Evolutionary conservation across 2,888 invertebrate genomes (phyloP), one percentile per base, ranked within the genome.

Genomic region (Rhaphigaster nebulosa): DNA sequence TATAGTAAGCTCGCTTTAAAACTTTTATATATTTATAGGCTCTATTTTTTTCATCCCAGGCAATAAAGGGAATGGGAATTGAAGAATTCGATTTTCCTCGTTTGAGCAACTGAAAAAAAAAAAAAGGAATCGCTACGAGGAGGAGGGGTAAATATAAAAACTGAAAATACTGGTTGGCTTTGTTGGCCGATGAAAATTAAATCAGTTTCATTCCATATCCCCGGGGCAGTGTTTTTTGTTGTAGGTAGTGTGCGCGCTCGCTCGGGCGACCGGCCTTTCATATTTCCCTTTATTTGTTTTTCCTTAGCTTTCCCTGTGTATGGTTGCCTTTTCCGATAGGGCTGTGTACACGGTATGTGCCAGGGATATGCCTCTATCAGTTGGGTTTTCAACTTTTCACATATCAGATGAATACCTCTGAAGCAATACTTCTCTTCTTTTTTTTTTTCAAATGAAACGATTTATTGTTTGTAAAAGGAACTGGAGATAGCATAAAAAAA

Each of bases 201-300:
- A 89, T 89, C 89, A 65, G 88, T 89, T 89, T 89, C 76, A 89
- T 89, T 70, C 70, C 50, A 89, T 29, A 89, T 70, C 70, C 89
- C 89, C 70, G 89, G 45, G 89, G 89, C 89, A 10, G 50, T 89
- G 29, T 65, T 89, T 88, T 88, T 88, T 88, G 84, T 84, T 50
- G 26, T 84, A 45, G 26, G 45, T 84, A 8, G 65, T 29, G 41
- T 34, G 76, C 76, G 38, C 76, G 3, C 76, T 34, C 34, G 18
- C 12, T 50, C 45, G 45, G 38, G 80, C 41, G 80, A 38, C 80
- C 80, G 20, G 20, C 20, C 84, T 50, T 84, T 84, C 45, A 84
- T 45, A 45, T 84, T 50, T 84, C 45, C 45, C 45, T 84, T 84
- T 84, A 84, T 84, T 84, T 84, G 84, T 84, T 84, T 84, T 84